phyloP scores from a whole-genome alignment of 92 coral and sea anemone species.

The Epizoanthus ramosus region DNA sequence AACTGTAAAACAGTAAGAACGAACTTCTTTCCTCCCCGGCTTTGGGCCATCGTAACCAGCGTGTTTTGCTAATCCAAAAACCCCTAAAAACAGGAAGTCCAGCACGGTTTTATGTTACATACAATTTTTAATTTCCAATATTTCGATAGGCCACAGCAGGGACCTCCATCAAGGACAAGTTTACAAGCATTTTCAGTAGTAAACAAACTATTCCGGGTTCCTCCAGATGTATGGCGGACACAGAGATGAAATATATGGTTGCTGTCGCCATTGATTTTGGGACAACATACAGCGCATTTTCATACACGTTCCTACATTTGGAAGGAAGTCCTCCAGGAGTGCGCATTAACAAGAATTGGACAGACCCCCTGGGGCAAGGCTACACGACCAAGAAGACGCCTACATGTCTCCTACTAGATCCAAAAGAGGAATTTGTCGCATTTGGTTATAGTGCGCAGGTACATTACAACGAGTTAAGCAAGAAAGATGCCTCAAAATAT shows the following conservation, averaged over 20 bases:
- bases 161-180: too few species aligned
- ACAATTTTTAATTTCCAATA: too few species aligned
- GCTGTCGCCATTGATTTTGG: constrained; percentile 2
- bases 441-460: background rate
- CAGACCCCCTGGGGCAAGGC: background rate
- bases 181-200: too few species aligned
- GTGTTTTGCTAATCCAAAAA: too few species aligned
- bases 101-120: too few species aligned
- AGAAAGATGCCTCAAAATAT: background rate
- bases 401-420: background rate
- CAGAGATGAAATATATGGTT: background rate
- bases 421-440: background rate
- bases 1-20: too few species aligned
- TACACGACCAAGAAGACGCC: background rate
- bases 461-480: background rate
- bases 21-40: too few species aligned
- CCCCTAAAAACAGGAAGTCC: too few species aligned
- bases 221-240: background rate
- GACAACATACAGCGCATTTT: background rate
- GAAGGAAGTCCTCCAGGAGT: background rate
- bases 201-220: too few species aligned
- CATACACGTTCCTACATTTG: background rate
- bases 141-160: too few species aligned
- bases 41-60: too few species aligned
- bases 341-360: background rate